Evolutionary conservation across 2,113 vertebrate species (phyloP).

Genomic region (Forbesichthys papilliferus): DNA sequence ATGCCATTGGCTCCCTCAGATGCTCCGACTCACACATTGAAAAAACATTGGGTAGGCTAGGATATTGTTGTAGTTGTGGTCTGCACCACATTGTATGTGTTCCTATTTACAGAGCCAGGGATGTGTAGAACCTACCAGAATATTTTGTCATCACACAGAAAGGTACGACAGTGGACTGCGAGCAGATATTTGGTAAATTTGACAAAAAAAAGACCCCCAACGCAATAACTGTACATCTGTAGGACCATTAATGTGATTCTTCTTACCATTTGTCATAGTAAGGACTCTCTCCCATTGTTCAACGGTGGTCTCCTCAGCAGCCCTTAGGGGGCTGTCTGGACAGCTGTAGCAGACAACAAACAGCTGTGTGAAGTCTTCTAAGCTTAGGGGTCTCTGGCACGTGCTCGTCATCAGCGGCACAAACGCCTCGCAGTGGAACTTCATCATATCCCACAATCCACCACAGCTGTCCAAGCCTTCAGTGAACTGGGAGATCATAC

Average conservation of each 20-base stretch:
- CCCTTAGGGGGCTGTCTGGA: slow-evolving; percentile 30
- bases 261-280: slow-evolving; percentile 46
- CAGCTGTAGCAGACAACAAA: slow-evolving; percentile 57
- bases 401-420: slow-evolving; percentile 57
- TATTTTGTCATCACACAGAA: no score
- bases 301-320: slow-evolving; percentile 52
- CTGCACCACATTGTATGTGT: no score
- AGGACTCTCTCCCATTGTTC: slow-evolving; percentile 60
- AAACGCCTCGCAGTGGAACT: slow-evolving; percentile 56
- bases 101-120: no score
- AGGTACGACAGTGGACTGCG: no score
- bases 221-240: no score
- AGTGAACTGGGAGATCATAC: slow-evolving; percentile 69
- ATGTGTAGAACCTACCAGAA: no score
- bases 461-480: slow-evolving; percentile 69
- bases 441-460: slow-evolving; percentile 62
- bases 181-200: no score
- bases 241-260: neutral
- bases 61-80: no score
- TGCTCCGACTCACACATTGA: no score
- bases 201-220: no score
- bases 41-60: no score
- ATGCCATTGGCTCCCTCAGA: no score
- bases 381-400: slow-evolving; percentile 28
- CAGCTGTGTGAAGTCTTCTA: slow-evolving; percentile 51